These are phyloP conservation scores for Xiphias gladius DNA, from an alignment of 2,113 vertebrate species.

Conservation along the genomic window DNA sequence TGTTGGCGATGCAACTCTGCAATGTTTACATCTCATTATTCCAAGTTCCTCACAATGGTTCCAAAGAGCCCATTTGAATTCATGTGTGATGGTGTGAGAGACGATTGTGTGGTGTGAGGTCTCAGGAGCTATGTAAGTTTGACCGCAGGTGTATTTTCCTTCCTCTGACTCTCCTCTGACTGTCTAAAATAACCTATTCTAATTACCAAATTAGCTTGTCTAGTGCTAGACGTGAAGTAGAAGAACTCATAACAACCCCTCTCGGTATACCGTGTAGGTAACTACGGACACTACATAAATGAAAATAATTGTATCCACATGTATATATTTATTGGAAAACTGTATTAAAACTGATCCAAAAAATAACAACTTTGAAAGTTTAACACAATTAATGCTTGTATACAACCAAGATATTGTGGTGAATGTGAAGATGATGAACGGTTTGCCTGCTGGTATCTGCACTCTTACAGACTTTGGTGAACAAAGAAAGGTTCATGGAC, in stretches of 20 bases:
- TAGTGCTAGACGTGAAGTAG: neutral
- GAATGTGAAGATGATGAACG: too few relatives aligned
- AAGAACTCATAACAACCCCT: neutral
- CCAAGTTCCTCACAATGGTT: constrained; percentile 16
- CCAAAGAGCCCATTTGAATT: constrained; percentile 38
- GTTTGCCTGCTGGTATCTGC: neutral
- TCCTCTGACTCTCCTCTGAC: constrained; percentile 3
- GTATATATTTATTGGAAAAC: neutral
- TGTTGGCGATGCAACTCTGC: constrained; percentile 37
- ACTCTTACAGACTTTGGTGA: neutral
- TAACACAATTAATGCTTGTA: neutral
- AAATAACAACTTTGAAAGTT: too few relatives aligned
- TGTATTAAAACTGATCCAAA: neutral
- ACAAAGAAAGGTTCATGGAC: too few relatives aligned
- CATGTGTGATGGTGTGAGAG: constrained; percentile 1
- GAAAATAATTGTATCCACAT: too few relatives aligned
- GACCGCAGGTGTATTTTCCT: constrained; percentile 1
- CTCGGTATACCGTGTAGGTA: neutral
- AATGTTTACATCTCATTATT: constrained; percentile 48
- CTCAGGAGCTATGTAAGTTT: constrained; percentile 21
- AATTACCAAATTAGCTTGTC: constrained; percentile 2
- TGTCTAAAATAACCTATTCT: neutral
- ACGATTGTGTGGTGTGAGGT: too few relatives aligned
- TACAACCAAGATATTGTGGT: neutral
- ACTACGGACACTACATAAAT: neutral